These are phyloP conservation scores for Mnemiopsis leidyi DNA, from an alignment of 37 sponge, comb jelly and placozoan species.

Conservation along the genomic window DNA sequence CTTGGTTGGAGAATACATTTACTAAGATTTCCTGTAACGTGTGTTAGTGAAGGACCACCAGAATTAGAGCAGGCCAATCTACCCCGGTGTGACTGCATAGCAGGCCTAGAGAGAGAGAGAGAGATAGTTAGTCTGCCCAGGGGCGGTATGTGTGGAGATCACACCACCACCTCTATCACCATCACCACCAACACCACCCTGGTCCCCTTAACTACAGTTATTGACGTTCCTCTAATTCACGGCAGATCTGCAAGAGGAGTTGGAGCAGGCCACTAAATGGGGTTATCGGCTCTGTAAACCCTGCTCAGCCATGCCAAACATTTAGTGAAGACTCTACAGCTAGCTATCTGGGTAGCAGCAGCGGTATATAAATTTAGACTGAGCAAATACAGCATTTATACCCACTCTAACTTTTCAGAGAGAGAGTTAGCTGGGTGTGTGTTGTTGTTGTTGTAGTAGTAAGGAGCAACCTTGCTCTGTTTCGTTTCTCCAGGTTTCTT, in stretches of 20 bases:
- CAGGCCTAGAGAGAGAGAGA: no score
- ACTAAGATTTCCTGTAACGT: neutral
- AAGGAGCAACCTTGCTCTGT: no score
- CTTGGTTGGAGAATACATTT: neutral
- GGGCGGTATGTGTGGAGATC: neutral
- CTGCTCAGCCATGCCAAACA: neutral
- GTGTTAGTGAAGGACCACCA: neutral
- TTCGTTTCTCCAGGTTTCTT: no score
- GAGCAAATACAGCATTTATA: neutral
- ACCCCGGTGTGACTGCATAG: no score
- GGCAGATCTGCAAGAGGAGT: neutral
- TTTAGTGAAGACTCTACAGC: neutral
- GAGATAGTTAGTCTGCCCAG: neutral
- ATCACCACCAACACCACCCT: neutral
- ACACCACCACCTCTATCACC: neutral
- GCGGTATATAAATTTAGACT: neutral
- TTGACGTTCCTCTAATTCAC: neutral
- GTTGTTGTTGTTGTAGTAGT: neutral
- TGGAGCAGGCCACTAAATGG: neutral
- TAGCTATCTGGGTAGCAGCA: neutral
- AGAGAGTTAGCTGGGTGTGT: neutral
- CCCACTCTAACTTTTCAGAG: neutral
- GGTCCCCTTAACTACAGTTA: conserved; percentile 16
- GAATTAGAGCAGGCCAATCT: neutral
- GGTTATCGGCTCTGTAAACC: neutral